Evolutionary conservation across 2,797 vertebrate species (phyloP).

Genomic region (Oreortyx pictus): DNA sequence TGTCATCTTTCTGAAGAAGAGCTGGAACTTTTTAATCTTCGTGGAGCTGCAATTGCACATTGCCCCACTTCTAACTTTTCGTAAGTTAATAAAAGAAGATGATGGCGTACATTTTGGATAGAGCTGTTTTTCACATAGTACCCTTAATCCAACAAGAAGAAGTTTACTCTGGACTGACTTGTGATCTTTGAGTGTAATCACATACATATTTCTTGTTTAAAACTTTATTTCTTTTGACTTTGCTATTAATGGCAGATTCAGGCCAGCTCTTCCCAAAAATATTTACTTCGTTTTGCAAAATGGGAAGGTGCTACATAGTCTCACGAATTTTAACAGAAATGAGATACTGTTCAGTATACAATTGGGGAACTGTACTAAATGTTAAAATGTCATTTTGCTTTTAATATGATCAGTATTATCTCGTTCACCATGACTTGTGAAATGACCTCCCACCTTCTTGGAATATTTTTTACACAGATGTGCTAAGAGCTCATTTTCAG

Average conservation of each 20-base stretch:
- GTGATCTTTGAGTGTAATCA: background rate
- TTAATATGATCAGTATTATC: background rate
- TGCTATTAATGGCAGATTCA: background rate
- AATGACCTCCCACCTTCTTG: background rate
- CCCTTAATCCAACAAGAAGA: background rate
- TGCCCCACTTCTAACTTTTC: slow-evolving; percentile 84
- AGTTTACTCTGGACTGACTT: background rate
- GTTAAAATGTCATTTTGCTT: background rate
- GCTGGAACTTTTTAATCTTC: slow-evolving; percentile 76
- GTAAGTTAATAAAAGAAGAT: slow-evolving; percentile 75
- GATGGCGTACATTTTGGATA: background rate
- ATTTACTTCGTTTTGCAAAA: background rate
- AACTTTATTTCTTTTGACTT: background rate
- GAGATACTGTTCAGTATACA: background rate
- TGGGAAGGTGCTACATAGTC: background rate
- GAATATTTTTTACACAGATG: background rate
- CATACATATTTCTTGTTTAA: background rate
- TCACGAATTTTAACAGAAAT: background rate
- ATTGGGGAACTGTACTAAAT: background rate
- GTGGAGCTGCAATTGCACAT: slow-evolving; percentile 81
- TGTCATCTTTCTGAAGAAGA: slow-evolving; percentile 83
- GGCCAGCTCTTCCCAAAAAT: background rate
- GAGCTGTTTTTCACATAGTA: background rate
- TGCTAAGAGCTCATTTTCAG: background rate
- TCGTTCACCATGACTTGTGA: background rate